Evolutionary conservation across 2,797 vertebrate species (phyloP).

Genomic region (Pelochelys cantorii): DNA sequence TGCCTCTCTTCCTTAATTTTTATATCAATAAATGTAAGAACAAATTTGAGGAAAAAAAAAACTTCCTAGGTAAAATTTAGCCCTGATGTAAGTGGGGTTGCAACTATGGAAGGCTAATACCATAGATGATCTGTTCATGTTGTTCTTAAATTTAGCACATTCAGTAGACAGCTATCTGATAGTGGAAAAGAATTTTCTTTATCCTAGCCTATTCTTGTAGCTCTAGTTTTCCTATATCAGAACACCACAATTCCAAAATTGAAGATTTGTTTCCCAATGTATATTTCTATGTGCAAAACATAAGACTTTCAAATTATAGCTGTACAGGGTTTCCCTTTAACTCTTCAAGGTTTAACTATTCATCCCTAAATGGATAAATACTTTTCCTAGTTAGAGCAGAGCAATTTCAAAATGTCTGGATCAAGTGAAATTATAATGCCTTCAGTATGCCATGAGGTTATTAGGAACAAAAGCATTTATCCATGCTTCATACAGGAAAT

Average conservation of each 20-base stretch:
- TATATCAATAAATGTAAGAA: background rate
- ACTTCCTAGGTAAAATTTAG: background rate
- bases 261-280: background rate
- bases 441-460: background rate
- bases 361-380: background rate
- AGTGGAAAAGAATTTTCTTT: background rate
- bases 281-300: background rate
- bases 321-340: background rate
- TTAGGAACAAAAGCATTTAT: background rate
- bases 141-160: background rate
- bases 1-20: background rate
- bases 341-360: background rate
- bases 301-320: background rate
- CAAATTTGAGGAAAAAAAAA: background rate
- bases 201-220: background rate
- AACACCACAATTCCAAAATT: background rate
- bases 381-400: background rate
- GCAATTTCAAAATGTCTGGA: background rate
- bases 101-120: background rate
- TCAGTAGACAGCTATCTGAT: background rate
- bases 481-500: background rate
- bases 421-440: background rate
- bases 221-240: background rate
- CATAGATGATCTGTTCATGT: background rate
- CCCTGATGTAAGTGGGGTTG: background rate